Evolutionary conservation across 2,113 vertebrate species (phyloP).

Genomic region (Oncorhynchus kisutch): DNA sequence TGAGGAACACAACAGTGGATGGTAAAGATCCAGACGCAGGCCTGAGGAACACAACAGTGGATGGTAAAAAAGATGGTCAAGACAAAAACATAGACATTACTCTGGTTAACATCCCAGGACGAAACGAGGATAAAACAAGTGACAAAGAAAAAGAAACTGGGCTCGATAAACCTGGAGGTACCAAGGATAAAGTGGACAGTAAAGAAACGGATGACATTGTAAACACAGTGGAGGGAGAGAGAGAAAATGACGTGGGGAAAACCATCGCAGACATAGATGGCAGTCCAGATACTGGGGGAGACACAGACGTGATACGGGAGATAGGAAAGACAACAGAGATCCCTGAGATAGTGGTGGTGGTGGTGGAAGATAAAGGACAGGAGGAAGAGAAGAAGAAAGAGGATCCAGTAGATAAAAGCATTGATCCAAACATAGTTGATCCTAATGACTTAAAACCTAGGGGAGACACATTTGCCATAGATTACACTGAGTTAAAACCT

Average conservation of each 20-base stretch:
- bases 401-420: conserved; percentile 59
- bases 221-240: conserved; percentile 49
- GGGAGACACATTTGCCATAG: background rate
- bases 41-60: too few relatives aligned
- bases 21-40: too few relatives aligned
- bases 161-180: conserved; percentile 36
- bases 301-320: conserved; percentile 22
- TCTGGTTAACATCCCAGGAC: conserved; percentile 42
- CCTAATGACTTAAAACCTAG: conserved; percentile 63
- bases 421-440: conserved; percentile 47
- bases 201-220: conserved; percentile 39
- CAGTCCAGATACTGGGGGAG: conserved; percentile 21
- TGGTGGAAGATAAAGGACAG: conserved; percentile 64
- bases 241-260: conserved; percentile 22
- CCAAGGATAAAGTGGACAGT: conserved; percentile 41
- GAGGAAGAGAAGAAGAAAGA: conserved; percentile 60
- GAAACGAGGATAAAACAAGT: conserved; percentile 37
- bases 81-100: conserved; percentile 43
- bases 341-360: conserved; percentile 19
- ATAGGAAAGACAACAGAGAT: conserved; percentile 34
- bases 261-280: background rate
- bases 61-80: conserved; percentile 10
- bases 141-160: conserved; percentile 37
- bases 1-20: too few relatives aligned
- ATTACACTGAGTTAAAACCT: background rate